Conservation (phyloP, 2,797 vertebrate species). For the Gadopsis marmoratus region DNA sequence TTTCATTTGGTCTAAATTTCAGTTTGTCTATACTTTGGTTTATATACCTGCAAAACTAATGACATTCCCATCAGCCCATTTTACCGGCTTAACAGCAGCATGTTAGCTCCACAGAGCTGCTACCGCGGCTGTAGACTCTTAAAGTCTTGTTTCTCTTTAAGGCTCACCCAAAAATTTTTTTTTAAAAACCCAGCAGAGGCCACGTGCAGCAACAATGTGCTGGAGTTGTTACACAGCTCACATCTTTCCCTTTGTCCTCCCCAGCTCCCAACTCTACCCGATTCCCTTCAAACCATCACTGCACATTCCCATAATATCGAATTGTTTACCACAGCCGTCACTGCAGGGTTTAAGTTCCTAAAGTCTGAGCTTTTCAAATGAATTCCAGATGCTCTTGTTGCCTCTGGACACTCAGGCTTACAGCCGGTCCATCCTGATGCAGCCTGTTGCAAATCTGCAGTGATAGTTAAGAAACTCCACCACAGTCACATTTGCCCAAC, state of each 20-base stretch:
- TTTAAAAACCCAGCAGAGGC: background rate
- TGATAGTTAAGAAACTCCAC: background rate
- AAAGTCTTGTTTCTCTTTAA: background rate
- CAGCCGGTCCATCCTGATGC: slow-evolving; percentile 13
- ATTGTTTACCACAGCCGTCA: slow-evolving; percentile 29
- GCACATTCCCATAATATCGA: slow-evolving; percentile 18
- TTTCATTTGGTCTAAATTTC: background rate
- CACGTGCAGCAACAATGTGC: slow-evolving; percentile 13
- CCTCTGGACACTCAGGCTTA: slow-evolving; percentile 15
- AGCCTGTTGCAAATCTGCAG: slow-evolving; percentile 1
- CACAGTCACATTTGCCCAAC: background rate
- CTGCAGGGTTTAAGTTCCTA: slow-evolving; percentile 22
- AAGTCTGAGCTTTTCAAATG: slow-evolving; percentile 33
- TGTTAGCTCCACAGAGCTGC: background rate
- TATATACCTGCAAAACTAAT: no score
- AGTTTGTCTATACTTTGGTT: background rate
- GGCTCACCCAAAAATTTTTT: background rate
- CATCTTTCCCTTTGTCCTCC: slow-evolving; percentile 16
- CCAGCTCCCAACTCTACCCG: background rate
- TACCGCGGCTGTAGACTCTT: background rate
- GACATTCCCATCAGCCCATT: no score
- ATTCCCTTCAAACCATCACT: slow-evolving; percentile 32
- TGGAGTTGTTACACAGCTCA: slow-evolving; percentile 12
- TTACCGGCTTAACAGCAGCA: background rate
- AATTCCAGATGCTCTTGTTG: slow-evolving; percentile 26